Evolutionary conservation across 2,888 invertebrate species (phyloP).

Genomic region (Lomographa bimaculata): DNA sequence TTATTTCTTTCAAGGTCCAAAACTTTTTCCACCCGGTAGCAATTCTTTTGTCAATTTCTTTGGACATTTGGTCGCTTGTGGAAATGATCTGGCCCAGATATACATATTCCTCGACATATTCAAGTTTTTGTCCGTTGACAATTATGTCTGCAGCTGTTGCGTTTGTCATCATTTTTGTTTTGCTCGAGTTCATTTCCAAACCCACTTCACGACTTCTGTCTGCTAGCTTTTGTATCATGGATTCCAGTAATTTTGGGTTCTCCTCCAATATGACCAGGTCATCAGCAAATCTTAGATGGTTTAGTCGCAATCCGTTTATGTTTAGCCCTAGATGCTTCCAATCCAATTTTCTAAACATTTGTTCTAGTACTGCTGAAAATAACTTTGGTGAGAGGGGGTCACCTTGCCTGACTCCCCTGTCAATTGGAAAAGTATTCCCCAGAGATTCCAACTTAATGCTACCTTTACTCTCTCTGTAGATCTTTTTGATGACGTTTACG

Average conservation of each 20-base stretch:
- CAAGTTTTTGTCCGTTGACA: background rate
- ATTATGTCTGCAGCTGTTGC: background rate
- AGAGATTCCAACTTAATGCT: background rate
- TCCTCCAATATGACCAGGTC: too few relatives aligned
- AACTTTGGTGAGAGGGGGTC: constrained; percentile 26
- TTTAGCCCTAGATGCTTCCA: too few relatives aligned
- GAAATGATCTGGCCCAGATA: constrained; percentile 1
- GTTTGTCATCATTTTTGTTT: constrained; percentile 8
- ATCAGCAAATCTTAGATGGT: constrained; percentile 12
- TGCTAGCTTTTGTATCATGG: background rate
- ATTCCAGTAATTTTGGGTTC: too few relatives aligned
- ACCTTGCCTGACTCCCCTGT: constrained; percentile 26
- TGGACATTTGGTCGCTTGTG: too few relatives aligned
- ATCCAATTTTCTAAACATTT: too few relatives aligned
- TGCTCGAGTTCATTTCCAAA: background rate
- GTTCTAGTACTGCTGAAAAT: too few relatives aligned
- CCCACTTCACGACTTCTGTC: background rate
- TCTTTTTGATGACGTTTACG: background rate
- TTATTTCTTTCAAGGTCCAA: too few relatives aligned
- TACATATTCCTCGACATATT: too few relatives aligned
- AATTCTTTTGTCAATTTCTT: background rate
- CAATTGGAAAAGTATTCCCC: constrained; percentile 13
- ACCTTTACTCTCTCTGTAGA: background rate
- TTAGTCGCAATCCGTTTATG: constrained; percentile 5
- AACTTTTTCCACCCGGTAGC: constrained; percentile 2